Evolutionary conservation across 2,113 vertebrate species (phyloP), one percentile per base, ranked within the genome.

Genomic region (Pao palembangensis): DNA sequence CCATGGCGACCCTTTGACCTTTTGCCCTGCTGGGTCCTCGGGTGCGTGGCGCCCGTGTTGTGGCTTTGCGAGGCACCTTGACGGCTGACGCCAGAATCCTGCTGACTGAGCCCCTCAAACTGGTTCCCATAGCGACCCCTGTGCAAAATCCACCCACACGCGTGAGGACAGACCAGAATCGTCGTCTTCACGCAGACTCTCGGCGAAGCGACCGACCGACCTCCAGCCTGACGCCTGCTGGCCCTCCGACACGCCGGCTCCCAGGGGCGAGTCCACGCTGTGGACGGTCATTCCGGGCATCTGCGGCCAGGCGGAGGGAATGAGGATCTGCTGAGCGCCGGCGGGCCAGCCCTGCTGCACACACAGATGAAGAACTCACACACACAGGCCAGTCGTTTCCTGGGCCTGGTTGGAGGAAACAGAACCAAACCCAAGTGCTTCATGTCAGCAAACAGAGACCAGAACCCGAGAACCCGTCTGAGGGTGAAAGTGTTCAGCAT

Each of bases 251-350:
- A 95, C 88, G 38, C 95, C 88, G 0, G 93, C 88, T 14, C 85
- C 87, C 79, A 89, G 72, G 17, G 89, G 79, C 1, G 88, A 89
- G 68, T 96, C 92, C 0, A 94, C 91, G 82, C 94, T 95, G 82
- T 98, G 96, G 59, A 98, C 81, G 74, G 95, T 91, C 85, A 99
- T 93, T 48, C 94, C 93, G 0, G 95, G 94, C 91, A 99, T 92
- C 87, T 98, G 96, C 87, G 98, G 96, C 96, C 96, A 99, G 12
- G 96, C 91, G 51, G 96, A 98, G 42, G 96, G 96, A 61, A 99
- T 93, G 79, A 99, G 90, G 63, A 99, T 98, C 90, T 99, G 96
- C 76, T 99, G 96, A 47, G 96, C 94, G 58, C 94, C 94, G 34
- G 93, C 93, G 15, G 95, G 95, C 96, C 96, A 99, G 68, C 94